Base-by-base conservation (phyloP, 37 sponge, comb jelly and placozoan species). In the Axinella damicornis region DNA sequence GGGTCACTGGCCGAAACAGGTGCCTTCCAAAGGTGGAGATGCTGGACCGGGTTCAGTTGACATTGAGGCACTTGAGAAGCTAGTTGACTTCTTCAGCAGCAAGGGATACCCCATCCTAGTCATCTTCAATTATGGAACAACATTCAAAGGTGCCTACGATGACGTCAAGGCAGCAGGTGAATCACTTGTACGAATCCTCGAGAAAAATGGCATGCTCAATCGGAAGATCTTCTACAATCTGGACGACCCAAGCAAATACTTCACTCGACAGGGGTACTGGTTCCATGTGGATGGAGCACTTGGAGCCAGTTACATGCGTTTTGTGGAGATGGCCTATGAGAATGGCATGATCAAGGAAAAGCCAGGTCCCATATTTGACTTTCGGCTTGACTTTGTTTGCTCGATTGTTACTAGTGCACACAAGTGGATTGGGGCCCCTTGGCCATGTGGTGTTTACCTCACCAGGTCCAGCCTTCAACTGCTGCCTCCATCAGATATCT, bases 201-300 rank as follows among this genome's bases (percentile, higher is more conserved):
- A 27, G 12, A 57, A 59, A 18, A 59, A 82, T 58, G 73, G 54
- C 9, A 82, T 82, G 83, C n/a, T 37, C 16, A 46, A 71, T 33
- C 72, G 83, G 21, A 12, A 9, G 46, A 46, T 46, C 4, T n/a
- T n/a, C n/a, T n/a, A n/a, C n/a, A n/a, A n/a, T n/a, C n/a, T n/a
- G n/a, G n/a, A n/a, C n/a, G 41, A 72, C 0, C 32, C 58, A 31
- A 64, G 21, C 4, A 34, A 68, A 12, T 9, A 4, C 4, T 9
- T 12, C 4, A 46, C 46, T 46, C 46, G 46, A 4, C 4, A 46
- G 46, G 63, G 73, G 1, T 72, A 32, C 16, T 82, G 83, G 83
- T 59, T 82, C 57, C 83, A 82, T 59, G 83, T 82, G 9, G 83
- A 82, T 25, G 83, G 83, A 13, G 83, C 83, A 2, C 73, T 82